These are phyloP conservation scores for Fukomys damarensis DNA, from an alignment of 2,113 vertebrate genomes.

Conservation along the genomic window DNA sequence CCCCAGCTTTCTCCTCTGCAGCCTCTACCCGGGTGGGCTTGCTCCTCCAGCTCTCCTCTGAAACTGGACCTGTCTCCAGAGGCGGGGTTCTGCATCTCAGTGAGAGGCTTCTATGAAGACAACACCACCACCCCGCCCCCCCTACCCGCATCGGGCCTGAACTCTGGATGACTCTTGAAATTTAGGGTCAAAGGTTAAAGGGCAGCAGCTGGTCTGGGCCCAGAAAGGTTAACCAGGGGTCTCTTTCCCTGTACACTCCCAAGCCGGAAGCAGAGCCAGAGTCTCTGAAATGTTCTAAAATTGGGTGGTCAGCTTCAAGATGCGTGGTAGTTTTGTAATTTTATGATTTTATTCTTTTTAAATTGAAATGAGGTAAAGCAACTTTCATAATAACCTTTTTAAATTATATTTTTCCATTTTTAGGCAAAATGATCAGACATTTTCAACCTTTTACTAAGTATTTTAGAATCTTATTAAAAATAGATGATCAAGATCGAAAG, in stretches of 20 bases:
- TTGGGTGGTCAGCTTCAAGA: slow-evolving; percentile 13
- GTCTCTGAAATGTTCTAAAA: not conserved
- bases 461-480: slow-evolving; percentile 68
- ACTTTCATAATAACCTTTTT: slow-evolving; percentile 68
- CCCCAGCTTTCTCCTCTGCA: not conserved
- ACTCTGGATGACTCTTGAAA: not conserved
- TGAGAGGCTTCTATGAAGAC: not conserved
- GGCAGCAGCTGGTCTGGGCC: slow-evolving; percentile 73
- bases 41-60: not conserved
- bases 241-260: not conserved
- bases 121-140: too few species aligned
- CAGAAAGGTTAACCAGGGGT: not conserved
- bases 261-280: not conserved
- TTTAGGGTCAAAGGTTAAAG: slow-evolving; percentile 31
- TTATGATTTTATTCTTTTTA: slow-evolving; percentile 74
- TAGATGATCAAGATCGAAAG: slow-evolving; percentile 39
- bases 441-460: slow-evolving; percentile 73
- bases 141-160: not conserved
- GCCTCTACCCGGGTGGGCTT: too few species aligned
- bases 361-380: slow-evolving; percentile 72
- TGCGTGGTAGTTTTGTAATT: slow-evolving; percentile 55
- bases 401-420: slow-evolving; percentile 75
- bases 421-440: slow-evolving; percentile 47
- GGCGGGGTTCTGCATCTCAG: not conserved
- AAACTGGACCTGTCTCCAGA: not conserved